Base-by-base conservation (phyloP, 1,140 invertebrate genomes). In the Penaeus indicus region DNA sequence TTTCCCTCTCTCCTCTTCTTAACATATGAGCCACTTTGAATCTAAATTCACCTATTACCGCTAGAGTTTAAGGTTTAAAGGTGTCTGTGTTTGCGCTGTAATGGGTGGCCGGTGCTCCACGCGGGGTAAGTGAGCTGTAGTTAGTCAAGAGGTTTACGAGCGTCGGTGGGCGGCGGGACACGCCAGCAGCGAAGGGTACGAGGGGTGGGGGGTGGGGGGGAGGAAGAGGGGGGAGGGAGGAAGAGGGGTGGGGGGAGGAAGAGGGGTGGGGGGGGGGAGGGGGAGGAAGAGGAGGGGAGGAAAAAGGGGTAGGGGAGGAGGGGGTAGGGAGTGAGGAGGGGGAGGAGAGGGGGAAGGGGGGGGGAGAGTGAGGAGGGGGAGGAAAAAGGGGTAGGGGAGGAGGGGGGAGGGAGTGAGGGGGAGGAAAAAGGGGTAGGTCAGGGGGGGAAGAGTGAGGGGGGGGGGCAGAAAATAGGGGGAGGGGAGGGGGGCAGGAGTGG, bases 11-110 rank as follows among this genome's bases (percentile, higher is more conserved):
- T 54, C 54, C 16, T 87, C 72, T 54, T 82, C 86, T 47, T 88
- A 69, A 88, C 86, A 78, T 60, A 88, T 81, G 80, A 47, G 27
- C 69, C 80, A 88, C 86, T 88, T 82, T 88, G 86, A 88, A 88
- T 88, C 86, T 88, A 88, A 88, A 88, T 82, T 77, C 80, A 42
- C 62, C 77, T 64, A 88, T 88, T 88, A 88, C 67, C 64, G 67
- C 75, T 42, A 54, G 63, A 88, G 42, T 88, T 88, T 83, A 21
- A 21, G 62, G 86, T 79, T 88, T 82, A 83, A 54, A 83, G 67
- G 64, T 72, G 86, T 72, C 21, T 42, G 80, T 38, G 54, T 63
- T 64, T 83, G 60, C 21, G 64, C 63, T 7, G 18, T 86, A 42
- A 80, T 86, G 85, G n/a, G 1, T 32, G 27, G 85, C 16, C 85